Base-by-base conservation (phyloP, 1,140 invertebrate genomes). In the Microplitis demolitor region DNA sequence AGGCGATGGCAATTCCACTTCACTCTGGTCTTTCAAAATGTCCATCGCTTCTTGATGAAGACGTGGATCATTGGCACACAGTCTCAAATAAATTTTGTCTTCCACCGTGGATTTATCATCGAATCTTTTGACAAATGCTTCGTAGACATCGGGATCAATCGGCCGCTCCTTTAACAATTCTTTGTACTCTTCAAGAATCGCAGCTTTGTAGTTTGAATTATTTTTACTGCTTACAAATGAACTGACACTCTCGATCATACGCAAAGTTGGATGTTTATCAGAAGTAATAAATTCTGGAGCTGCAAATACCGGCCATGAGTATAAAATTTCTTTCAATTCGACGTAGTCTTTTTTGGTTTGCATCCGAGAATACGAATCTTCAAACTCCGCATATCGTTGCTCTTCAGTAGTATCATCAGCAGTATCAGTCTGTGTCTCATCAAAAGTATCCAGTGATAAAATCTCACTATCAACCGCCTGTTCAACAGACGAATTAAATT, bases 1-100 rank as follows among this genome's bases (percentile, higher is more conserved):
- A 33, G 77, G 74, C 62, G 80, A 45, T 37, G 80, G 66, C 14
- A 85, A 75, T n/a, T 72, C 75, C 4, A 79, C 24, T 3, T 33
- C n/a, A 1, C 51, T 35, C 2, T 54, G 16, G 14, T 77, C 78
- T 67, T 82, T 84, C 35, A 87, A 82, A 3, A 77, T 71, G 9
- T 80, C 63, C 34, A 87, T 64, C 4, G 84, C 81, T 76, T 86
- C 79, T 37, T 76, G 11, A 33, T 85, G 80, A 34, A 85, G 74
- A 54, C 45, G 73, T 14, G 64, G 1, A 31, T 84, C 76, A 33
- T 82, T 75, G 0, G 79, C 80, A 64, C 78, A 78, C 45, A 87
- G 69, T 75, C 81, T 75, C 13, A 87, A 75, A 67, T 82, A 83
- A 72, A 87, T 75, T 39, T 76, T 74, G 64, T 84, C 80, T 56